These are phyloP conservation scores for Bungarus multicinctus DNA, from an alignment of 2,113 vertebrate species.

Conservation along the genomic window DNA sequence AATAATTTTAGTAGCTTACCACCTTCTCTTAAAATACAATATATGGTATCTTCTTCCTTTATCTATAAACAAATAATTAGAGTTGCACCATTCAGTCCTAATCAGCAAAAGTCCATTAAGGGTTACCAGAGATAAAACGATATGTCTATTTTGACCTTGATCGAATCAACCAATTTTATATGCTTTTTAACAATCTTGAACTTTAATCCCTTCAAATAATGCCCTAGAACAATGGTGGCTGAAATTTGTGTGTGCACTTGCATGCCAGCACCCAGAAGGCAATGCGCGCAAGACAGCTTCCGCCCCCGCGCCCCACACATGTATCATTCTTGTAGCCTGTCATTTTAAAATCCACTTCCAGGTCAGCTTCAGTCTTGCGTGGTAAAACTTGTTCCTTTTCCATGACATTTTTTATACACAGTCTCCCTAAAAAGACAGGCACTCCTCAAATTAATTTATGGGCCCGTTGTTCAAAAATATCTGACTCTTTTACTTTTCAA, in stretches of 20 bases:
- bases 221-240: background rate
- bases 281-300: too few relatives aligned
- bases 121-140: background rate
- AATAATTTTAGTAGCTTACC: background rate
- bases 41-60: background rate
- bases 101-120: background rate
- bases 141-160: background rate
- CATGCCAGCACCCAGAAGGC: too few relatives aligned
- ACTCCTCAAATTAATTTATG: background rate
- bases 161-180: background rate
- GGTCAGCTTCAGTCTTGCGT: background rate
- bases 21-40: background rate
- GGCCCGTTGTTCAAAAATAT: background rate
- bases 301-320: too few relatives aligned
- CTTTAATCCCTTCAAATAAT: background rate
- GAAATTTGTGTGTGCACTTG: too few relatives aligned
- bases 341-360: background rate
- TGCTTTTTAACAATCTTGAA: background rate
- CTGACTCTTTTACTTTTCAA: background rate
- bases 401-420: background rate
- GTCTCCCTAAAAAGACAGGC: background rate
- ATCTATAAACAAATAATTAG: background rate
- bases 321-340: background rate
- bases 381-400: background rate
- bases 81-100: background rate